Evolutionary conservation across 2,888 invertebrate species (phyloP), one percentile per base, ranked within the genome.

Genomic region (Dermolepida albohirtum): DNA sequence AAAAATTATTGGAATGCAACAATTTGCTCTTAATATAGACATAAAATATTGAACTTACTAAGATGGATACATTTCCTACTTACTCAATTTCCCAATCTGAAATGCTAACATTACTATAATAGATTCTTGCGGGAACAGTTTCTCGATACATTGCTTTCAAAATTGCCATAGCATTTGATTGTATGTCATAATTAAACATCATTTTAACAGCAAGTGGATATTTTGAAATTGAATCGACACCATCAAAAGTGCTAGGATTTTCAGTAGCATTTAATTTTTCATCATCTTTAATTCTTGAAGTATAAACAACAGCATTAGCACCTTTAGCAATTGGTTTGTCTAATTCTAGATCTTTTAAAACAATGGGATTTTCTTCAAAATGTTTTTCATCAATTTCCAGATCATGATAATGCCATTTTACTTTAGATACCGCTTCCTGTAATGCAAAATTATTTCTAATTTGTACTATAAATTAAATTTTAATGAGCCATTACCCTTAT

Each of bases 101-200:
- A 27, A 86, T 78, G 44, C 86, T 85, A 44, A 84, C 80, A 47
- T 77, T 77, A 59, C 75, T 79, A 71, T 81, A 82, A 72, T 84
- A 83, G 57, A 86, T 83, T 54, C 88, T 85, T 0, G 91, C 89
- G 5, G 95, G 95, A 5, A 95, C 89, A 10, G 92, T 90, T 84
- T 96, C 95, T 69, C 90, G 88, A 76, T 91, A 89, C 93, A 95
- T 94, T 5, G 91, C 91, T 63, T 87, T 86, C 73, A 93, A 82
- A 72, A 96, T 93, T 14, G 91, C 87, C 73, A 88, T 85, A 0
- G 94, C 91, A 80, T 92, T 93, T 14, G 93, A 93, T 79, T 93
- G 92, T 2, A 92, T 90, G 74, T 93, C 92, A 78, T 95, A 96
- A 82, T 96, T 96, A 77, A 95, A 96, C 92, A 96, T 92, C 90